Conservation (phyloP, 2,113 vertebrate genomes). For the Phyllopteryx taeniolatus region DNA sequence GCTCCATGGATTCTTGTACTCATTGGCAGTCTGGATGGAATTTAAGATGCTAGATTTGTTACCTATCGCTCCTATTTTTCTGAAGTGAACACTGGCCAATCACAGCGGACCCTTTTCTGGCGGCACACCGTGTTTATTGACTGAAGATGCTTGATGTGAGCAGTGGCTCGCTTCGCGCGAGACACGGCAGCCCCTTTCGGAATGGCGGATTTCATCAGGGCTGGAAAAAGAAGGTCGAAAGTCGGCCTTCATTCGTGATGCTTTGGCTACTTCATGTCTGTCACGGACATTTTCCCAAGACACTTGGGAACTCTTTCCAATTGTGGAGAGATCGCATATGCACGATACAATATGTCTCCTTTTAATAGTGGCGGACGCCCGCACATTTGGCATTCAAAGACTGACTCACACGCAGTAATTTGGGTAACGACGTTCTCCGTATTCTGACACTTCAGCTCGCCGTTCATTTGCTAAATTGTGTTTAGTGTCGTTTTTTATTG, state of each 20-base stretch:
- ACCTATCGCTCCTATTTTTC: too few relatives aligned
- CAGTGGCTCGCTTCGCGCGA: too few relatives aligned
- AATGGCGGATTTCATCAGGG: not conserved
- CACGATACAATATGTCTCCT: not conserved
- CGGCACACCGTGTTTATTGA: too few relatives aligned
- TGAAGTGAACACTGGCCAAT: too few relatives aligned
- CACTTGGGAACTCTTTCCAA: not conserved
- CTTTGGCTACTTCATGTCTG: not conserved
- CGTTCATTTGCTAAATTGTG: slow-evolving; percentile 64
- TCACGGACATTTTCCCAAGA: not conserved
- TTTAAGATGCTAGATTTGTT: too few relatives aligned
- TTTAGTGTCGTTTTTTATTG: slow-evolving; percentile 71
- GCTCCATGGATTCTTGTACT: too few relatives aligned
- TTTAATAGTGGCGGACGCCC: not conserved
- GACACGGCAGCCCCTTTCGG: too few relatives aligned
- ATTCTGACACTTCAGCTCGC: slow-evolving; percentile 62
- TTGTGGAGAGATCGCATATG: not conserved
- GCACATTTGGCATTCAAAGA: slow-evolving; percentile 12
- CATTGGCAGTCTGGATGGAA: too few relatives aligned
- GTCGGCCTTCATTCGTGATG: not conserved
- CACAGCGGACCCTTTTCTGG: too few relatives aligned
- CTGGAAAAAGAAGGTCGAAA: not conserved
- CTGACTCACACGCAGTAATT: slow-evolving; percentile 36
- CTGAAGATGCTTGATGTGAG: too few relatives aligned
- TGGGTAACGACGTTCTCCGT: slow-evolving; percentile 53